These are phyloP conservation scores for Cardinalis cardinalis DNA, from an alignment of 2,113 vertebrate species.

Conservation along the genomic window DNA sequence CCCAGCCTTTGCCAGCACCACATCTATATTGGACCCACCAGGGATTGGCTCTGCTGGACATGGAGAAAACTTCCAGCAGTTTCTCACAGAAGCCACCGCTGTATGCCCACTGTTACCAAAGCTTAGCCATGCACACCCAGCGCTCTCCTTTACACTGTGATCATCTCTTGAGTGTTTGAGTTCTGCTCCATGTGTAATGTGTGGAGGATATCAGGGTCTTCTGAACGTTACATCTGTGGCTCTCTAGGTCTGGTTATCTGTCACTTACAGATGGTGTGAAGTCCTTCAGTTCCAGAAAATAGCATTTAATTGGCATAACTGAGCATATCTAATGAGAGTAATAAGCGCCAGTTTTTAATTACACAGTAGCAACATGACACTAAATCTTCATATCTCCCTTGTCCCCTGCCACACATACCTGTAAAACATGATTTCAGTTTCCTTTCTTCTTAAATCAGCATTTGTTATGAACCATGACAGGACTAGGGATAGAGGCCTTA, in stretches of 20 bases:
- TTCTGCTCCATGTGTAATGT: not conserved
- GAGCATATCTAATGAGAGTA: not conserved
- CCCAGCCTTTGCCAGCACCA: too few relatives aligned
- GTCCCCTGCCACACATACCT: not conserved
- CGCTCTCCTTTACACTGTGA: not conserved
- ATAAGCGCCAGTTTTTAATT: not conserved
- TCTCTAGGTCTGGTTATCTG: not conserved
- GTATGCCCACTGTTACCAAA: not conserved
- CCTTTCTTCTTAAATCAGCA: not conserved
- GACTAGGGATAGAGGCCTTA: not conserved
- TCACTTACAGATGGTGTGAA: not conserved
- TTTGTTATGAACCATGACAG: not conserved
- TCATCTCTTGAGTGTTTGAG: not conserved
- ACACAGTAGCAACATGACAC: not conserved
- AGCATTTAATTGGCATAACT: not conserved
- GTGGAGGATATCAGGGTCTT: not conserved
- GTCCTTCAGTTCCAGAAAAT: not conserved
- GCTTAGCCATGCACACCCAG: not conserved
- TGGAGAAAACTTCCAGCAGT: not conserved
- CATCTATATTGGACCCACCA: rapidly evolving
- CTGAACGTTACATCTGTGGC: not conserved
- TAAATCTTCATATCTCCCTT: not conserved
- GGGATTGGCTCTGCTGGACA: not conserved
- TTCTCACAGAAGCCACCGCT: not conserved
- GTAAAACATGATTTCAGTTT: not conserved